Base-by-base conservation (phyloP, 2,888 invertebrate genomes). In the Sipha maydis region DNA sequence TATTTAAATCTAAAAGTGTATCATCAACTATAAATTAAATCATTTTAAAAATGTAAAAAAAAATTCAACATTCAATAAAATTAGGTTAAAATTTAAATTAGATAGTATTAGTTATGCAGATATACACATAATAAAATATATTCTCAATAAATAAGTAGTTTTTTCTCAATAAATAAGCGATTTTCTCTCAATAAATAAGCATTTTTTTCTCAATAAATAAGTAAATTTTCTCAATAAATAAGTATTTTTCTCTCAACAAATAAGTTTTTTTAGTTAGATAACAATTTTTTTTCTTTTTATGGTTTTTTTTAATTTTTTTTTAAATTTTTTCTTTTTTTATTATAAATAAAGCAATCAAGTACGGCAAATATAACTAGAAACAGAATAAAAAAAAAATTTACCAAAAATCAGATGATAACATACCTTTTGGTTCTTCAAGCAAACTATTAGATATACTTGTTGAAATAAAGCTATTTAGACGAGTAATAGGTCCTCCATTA, bases 401-500 rank as follows among this genome's bases (percentile, higher is more conserved):
- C 95, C 95, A 96, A 91, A 94, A 94, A 90, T 94, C 93, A 2
- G 92, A 91, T 17, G 94, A 92, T 71, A 96, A 91, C 86, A 94
- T 91, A 25, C 96, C 96, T 90, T 92, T 93, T 0, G 97, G 96
- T 85, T 94, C 94, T 31, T 94, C 93, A 90, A 97, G 95, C 54
- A 92, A 92, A 77, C 95, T 94, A 89, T 93, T 93, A 90, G 94
- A 93, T 56, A 95, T 91, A 90, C 95, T 94, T 91, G 94, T 94
- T 89, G 94, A 94, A 71, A 88, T 14, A 91, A 97, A 95, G 86
- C 94, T 94, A 92, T 97, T 96, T 61, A 98, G 92, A 90, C 97
- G 93, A 21, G 94, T 93, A 89, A 96, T 94, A 1, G 97, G 97
- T 0, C 97, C 97, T 85, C 96, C 96, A 90, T 95, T 94, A 19